Base-by-base conservation (phyloP, 2,888 invertebrate genomes). In the Dolichomitus sp. region DNA sequence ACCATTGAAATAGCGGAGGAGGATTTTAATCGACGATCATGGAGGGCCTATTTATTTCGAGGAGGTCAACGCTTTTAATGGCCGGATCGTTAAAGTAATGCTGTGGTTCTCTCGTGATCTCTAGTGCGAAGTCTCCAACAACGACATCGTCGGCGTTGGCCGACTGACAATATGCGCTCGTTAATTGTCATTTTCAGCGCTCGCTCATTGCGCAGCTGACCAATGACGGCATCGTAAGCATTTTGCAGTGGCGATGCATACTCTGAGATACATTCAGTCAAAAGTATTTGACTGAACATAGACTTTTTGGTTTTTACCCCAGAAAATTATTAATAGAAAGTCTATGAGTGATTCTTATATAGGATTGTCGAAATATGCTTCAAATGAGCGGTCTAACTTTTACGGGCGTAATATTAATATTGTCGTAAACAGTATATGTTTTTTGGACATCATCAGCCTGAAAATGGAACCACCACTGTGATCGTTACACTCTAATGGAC, bases 101-200 rank as follows among this genome's bases (percentile, higher is more conserved):
- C 73, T 68, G 33, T 33, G 37, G 80, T 76, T 63, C 66, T 69
- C 40, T 40, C 61, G 52, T 50, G 57, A 65, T 27, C 57, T 19
- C 11, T 66, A 45, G 23, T 17, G 45, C 54, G 57, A 76, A 76
- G 66, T 42, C 69, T 50, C 48, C 61, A 30, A 50, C 61, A 63
- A 57, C 74, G 45, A 66, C 80, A 48, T 76, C 68, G 69, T 37
- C 50, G 57, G 40, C 48, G 57, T 48, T 76, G 63, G 68, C 37
- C 48, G 57, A 65, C 63, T 52, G 54, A 59, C 72, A 73, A 72
- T 66, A 69, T 73, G 42, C 74, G 74, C 82, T 87, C 86, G 87
- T 87, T 88, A 88, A 88, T 89, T 87, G 84, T 79, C 79, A 86
- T 85, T 84, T 85, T 87, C 84, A 84, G 78, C 61, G 63, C 72